Percentiles rank a stretch among this genome's conserved stretches.
phyloP scores from a whole-genome alignment of 1,140 invertebrate genomes.

The Hormaphis cornu region DNA sequence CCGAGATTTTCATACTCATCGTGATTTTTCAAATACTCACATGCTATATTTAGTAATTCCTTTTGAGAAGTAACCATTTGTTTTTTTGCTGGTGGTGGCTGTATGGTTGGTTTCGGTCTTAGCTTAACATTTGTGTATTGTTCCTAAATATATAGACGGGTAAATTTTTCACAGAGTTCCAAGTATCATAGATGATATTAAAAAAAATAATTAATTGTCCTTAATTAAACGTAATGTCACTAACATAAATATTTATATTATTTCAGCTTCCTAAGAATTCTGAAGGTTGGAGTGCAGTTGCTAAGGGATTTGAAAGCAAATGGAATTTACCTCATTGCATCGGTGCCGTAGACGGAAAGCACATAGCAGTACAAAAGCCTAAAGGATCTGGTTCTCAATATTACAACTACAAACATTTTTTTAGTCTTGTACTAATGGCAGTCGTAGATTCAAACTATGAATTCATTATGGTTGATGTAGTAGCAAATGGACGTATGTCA shows the following conservation, averaged over 20 bases:
- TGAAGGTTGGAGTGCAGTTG: slow-evolving; percentile 37
- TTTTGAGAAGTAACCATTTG: too few relatives aligned
- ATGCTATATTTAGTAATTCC: too few relatives aligned
- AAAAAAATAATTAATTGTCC: too few relatives aligned
- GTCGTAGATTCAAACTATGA: slow-evolving; percentile 38
- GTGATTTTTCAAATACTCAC: background rate
- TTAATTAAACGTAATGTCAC: background rate
- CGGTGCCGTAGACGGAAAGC: slow-evolving; percentile 45
- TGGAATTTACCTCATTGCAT: slow-evolving; percentile 47
- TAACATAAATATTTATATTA: slow-evolving; percentile 26
- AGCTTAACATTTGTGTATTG: too few relatives aligned
- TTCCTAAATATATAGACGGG: too few relatives aligned
- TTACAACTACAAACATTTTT: slow-evolving; percentile 46
- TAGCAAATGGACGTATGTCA: slow-evolving; percentile 42
- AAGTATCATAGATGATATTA: too few relatives aligned
- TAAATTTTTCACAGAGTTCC: too few relatives aligned
- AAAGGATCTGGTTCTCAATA: slow-evolving; percentile 41
- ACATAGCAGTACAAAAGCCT: slow-evolving; percentile 41
- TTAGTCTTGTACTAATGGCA: slow-evolving; percentile 44
- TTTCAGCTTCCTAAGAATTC: slow-evolving; percentile 11
- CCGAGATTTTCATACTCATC: background rate
- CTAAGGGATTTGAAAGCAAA: slow-evolving; percentile 40
- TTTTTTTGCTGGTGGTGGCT: too few relatives aligned
- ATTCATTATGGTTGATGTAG: slow-evolving; percentile 43
- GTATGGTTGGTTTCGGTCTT: too few relatives aligned